Conservation (phyloP, 2,797 vertebrate genomes). For the Acipenser oxyrinchus region DNA sequence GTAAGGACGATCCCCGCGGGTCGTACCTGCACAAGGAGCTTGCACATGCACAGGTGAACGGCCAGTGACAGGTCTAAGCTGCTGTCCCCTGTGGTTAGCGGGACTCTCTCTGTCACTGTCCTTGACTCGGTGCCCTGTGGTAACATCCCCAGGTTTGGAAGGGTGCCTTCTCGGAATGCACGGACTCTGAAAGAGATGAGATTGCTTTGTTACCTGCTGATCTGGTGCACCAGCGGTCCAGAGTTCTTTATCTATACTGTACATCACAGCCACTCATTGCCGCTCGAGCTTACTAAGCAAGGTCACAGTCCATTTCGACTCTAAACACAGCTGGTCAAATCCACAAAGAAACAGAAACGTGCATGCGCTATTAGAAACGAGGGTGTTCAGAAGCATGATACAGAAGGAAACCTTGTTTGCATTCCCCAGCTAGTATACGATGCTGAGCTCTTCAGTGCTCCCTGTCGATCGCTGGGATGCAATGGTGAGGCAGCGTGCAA, state of each 20-base stretch:
- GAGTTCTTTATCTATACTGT: not conserved
- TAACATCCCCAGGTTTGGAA: conserved; percentile 37
- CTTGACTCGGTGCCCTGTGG: conserved; percentile 37
- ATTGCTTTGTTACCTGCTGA: not conserved
- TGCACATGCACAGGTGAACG: conserved; percentile 76
- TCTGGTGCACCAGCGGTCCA: not conserved
- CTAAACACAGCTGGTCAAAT: too few relatives aligned
- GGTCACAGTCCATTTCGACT: too few relatives aligned
- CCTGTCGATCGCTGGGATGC: too few relatives aligned
- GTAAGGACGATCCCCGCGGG: too few relatives aligned
- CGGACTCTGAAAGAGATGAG: conserved; percentile 38
- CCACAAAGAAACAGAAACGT: too few relatives aligned
- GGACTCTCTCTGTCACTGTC: conserved; percentile 31
- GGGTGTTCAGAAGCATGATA: too few relatives aligned
- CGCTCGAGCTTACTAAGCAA: too few relatives aligned
- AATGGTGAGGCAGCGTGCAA: too few relatives aligned
- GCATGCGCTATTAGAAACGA: too few relatives aligned
- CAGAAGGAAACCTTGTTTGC: too few relatives aligned
- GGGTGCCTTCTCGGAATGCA: conserved; percentile 47
- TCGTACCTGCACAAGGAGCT: conserved; percentile 67
- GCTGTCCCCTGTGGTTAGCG: conserved; percentile 66
- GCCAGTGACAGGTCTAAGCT: conserved; percentile 69
- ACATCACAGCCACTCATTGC: not conserved
- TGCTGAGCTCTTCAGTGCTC: too few relatives aligned
- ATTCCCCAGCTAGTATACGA: too few relatives aligned